These are phyloP conservation scores for Mizuhopecten yessoensis DNA, from an alignment of 1,140 invertebrate genomes.

Conservation along the genomic window DNA sequence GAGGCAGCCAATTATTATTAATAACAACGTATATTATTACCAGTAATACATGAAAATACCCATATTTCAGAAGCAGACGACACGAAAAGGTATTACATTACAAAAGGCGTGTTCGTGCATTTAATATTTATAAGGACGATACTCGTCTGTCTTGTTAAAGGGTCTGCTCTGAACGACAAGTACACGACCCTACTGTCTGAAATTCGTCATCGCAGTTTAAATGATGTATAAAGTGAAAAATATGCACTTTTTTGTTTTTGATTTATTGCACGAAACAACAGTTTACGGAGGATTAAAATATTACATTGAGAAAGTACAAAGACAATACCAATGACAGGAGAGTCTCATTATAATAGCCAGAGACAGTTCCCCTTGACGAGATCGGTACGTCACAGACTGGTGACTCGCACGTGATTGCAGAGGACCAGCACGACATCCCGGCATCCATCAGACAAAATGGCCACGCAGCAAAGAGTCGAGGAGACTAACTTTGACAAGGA, in stretches of 20 bases:
- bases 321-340: background rate
- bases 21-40: background rate
- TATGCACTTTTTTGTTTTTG: too few relatives aligned
- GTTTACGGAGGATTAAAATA: too few relatives aligned
- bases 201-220: background rate
- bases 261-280: too few relatives aligned
- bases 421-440: too few relatives aligned
- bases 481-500: background rate
- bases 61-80: background rate
- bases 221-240: too few relatives aligned
- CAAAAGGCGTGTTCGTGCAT: background rate
- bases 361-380: background rate
- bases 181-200: background rate
- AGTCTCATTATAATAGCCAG: background rate
- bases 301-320: background rate
- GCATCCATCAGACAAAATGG: background rate
- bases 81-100: background rate
- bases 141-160: too few relatives aligned
- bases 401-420: background rate
- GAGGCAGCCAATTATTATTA: background rate
- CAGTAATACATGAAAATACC: background rate
- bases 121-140: background rate
- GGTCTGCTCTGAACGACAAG: background rate
- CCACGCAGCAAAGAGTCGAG: too few relatives aligned
- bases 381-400: background rate